Evolutionary conservation across 1,140 invertebrate species (phyloP).

Genomic region (Rhopalosiphum maidis): DNA sequence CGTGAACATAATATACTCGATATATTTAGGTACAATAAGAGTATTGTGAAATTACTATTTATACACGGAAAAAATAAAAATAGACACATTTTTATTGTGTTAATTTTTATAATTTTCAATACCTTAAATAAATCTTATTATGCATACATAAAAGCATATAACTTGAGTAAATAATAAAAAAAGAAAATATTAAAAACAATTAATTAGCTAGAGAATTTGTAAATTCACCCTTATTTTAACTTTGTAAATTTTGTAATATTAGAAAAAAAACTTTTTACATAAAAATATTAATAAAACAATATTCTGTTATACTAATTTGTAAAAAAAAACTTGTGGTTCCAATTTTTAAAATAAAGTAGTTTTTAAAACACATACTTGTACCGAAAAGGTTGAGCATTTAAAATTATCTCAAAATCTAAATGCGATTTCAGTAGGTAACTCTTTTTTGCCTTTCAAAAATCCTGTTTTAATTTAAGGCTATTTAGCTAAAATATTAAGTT

Average conservation of each 20-base stretch:
- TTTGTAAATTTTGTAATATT: not conserved
- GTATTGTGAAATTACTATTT: not conserved
- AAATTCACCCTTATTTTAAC: not conserved
- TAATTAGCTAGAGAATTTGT: not conserved
- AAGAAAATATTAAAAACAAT: not conserved
- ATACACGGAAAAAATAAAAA: not conserved
- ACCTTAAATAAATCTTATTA: too few relatives aligned
- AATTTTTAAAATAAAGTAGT: too few relatives aligned
- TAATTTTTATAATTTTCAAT: not conserved
- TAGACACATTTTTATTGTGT: too few relatives aligned
- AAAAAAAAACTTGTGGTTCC: too few relatives aligned
- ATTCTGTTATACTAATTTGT: too few relatives aligned
- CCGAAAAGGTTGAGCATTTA: too few relatives aligned
- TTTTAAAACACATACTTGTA: too few relatives aligned
- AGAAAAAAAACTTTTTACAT: not conserved
- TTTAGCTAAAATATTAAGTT: not conserved
- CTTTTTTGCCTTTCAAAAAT: not conserved
- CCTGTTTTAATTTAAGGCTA: not conserved
- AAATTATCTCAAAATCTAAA: not conserved
- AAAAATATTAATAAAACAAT: too few relatives aligned
- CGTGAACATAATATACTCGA: not conserved
- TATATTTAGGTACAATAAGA: not conserved
- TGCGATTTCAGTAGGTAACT: not conserved
- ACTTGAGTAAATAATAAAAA: not conserved
- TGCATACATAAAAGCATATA: not conserved